phyloP scores from a whole-genome alignment of 1,140 invertebrate species.

The Cryptotermes secundus region DNA sequence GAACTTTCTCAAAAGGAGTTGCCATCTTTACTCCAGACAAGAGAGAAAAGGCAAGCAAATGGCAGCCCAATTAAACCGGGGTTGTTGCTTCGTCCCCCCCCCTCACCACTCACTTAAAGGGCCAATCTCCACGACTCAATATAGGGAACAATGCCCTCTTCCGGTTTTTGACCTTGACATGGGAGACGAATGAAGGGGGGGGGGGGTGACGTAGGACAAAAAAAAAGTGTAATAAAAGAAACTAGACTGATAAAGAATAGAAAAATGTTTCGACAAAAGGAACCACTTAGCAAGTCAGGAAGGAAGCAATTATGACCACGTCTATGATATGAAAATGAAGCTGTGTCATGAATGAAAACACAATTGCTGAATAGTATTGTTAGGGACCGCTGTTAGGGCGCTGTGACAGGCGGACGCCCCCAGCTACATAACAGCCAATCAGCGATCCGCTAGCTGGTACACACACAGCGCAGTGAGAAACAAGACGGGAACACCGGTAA shows the following conservation, averaged over 20 bases:
- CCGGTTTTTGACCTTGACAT: conserved; percentile 6
- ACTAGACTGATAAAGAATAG: conserved; percentile 3
- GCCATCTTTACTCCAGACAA: not conserved
- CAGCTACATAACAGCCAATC: too few species aligned
- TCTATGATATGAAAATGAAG: conserved; percentile 16
- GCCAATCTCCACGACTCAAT: not conserved
- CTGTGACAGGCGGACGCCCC: too few species aligned
- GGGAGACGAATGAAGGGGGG: not conserved
- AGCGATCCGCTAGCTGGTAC: too few species aligned
- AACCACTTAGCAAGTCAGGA: not conserved
- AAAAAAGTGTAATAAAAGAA: conserved; percentile 6
- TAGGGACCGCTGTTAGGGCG: too few species aligned
- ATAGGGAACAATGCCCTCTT: conserved; percentile 9
- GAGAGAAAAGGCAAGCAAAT: not conserved
- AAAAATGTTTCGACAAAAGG: not conserved
- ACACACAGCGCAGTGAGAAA: too few species aligned
- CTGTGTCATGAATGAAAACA: not conserved
- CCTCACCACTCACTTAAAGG: not conserved
- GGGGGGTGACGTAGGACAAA: not conserved
- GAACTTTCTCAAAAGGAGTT: not conserved
- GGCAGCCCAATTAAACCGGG: not conserved
- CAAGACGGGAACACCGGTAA: too few species aligned
- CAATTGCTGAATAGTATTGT: not conserved
- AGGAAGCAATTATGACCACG: not conserved
- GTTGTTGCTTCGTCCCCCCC: not conserved